These are phyloP conservation scores for Mycalesis mineus DNA, from an alignment of 2,888 invertebrate genomes.

Conservation along the genomic window DNA sequence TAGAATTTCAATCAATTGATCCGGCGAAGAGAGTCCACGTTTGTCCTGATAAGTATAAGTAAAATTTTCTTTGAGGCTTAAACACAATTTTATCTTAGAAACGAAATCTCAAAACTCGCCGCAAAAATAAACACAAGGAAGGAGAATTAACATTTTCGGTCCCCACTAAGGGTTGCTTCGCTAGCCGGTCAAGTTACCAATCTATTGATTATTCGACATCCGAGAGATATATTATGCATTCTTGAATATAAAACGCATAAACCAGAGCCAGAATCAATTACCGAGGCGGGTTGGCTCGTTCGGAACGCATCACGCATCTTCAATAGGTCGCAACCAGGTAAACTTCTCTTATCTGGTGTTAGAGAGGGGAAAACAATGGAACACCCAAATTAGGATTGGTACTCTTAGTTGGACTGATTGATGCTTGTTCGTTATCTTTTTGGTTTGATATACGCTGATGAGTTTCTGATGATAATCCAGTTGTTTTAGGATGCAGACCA, in stretches of 20 bases:
- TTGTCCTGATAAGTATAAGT: neutral
- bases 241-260: conserved; percentile 75
- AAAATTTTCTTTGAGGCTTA: neutral
- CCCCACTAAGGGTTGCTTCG: conserved; percentile 3
- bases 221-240: conserved; percentile 74
- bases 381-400: conserved; percentile 64
- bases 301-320: conserved; percentile 78
- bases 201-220: conserved; percentile 23
- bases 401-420: conserved; percentile 40
- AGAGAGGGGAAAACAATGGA: conserved; percentile 66
- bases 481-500: conserved; percentile 15
- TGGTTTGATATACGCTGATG: conserved; percentile 28
- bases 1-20: no score
- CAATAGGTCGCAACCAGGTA: conserved; percentile 66
- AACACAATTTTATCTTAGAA: neutral
- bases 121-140: conserved; percentile 6
- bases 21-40: no score
- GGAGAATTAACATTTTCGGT: conserved; percentile 10
- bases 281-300: conserved; percentile 67
- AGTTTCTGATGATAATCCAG: conserved; percentile 25
- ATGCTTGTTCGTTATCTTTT: conserved; percentile 28
- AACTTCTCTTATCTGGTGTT: conserved; percentile 72
- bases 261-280: conserved; percentile 74
- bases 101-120: neutral
- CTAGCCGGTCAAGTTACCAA: conserved; percentile 7